Evolutionary conservation across 2,888 invertebrate species (phyloP), one percentile per base, ranked within the genome.

Genomic region (Lysandra coridon): DNA sequence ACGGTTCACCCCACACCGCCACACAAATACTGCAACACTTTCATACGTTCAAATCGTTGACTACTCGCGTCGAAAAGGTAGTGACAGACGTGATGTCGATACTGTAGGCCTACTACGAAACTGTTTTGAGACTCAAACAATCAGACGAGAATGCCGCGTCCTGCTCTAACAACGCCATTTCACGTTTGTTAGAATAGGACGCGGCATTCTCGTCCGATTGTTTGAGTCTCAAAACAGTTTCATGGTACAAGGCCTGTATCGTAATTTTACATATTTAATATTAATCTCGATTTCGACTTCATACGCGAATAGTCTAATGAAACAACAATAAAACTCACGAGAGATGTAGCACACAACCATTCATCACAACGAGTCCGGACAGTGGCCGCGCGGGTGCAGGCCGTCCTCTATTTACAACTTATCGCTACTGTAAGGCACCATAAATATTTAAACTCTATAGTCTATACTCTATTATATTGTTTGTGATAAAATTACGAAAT

Each of bases 371-470:
- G 62, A 30, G 10, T 37, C 17, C 37, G 10, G 62, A 44, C 40
- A 44, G 64, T 62, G 37, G 40, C 33, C 53, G 23, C 49, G 64
- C 64, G 33, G 14, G 69, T 33, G 69, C 69, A 12, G 14, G 33
- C 69, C 33, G 33, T 4, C 14, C 37, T 10, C 37, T 79, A 79
- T 79, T 60, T 79, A 79, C 79, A 79, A 79, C 49, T 74, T 79
- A 79, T 62, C 44, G 23, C 79, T 74, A 79, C 44, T 37, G 62
- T 79, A 79, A 75, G 79, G 79, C 75, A 79, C 79, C 79, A 79
- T 74, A 74, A 79, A 75, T 79, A 79, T 79, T 74, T 62, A 40
- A 74, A 79, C 14, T 69, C 33, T 69, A 69, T 30, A 64, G 44
- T 53, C 14, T 4, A 17, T 57, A 57, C 57, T 57, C 17, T 57